Conservation (phyloP, 2,888 invertebrate genomes). For the Dione vanillae region DNA sequence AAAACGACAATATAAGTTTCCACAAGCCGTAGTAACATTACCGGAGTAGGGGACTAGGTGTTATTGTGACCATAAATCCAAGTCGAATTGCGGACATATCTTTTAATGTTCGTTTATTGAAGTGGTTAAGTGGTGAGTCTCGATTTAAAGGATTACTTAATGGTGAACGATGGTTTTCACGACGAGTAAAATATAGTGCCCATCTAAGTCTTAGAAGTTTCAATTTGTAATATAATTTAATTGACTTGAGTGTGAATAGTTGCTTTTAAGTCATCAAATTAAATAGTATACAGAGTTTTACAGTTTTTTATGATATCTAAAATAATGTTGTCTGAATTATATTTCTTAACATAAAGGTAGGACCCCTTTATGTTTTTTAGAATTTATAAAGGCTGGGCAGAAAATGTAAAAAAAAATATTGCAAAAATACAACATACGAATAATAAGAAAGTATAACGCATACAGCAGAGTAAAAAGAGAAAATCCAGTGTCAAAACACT, state of each 20-base stretch:
- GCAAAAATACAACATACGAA: too few relatives aligned
- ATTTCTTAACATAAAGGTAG: too few relatives aligned
- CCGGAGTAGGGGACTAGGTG: conserved; percentile 50
- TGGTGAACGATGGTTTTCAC: conserved; percentile 58
- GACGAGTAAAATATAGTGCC: conserved; percentile 21
- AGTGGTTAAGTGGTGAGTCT: conserved; percentile 73
- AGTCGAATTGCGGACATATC: conserved; percentile 80
- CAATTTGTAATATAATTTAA: conserved; percentile 28
- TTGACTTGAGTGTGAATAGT: conserved; percentile 2
- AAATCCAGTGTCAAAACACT: too few relatives aligned
- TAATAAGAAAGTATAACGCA: too few relatives aligned
- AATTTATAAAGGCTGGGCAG: too few relatives aligned
- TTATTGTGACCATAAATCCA: conserved; percentile 77
- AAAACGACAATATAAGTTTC: conserved; percentile 13
- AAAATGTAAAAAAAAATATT: too few relatives aligned
- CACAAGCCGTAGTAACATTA: conserved; percentile 1
- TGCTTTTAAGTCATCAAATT: not conserved
- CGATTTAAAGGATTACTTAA: conserved; percentile 57
- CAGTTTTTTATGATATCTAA: too few relatives aligned
- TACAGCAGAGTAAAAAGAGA: too few relatives aligned
- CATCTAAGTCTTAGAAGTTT: conserved; percentile 34
- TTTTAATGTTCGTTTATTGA: conserved; percentile 79
- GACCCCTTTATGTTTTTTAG: too few relatives aligned
- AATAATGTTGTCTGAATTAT: too few relatives aligned
- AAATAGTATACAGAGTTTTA: too few relatives aligned